Percentiles rank a stretch among this genome's conserved stretches.
Evolutionary conservation across 1,140 invertebrate species (phyloP).

Genomic region (Formica exsecta): DNA sequence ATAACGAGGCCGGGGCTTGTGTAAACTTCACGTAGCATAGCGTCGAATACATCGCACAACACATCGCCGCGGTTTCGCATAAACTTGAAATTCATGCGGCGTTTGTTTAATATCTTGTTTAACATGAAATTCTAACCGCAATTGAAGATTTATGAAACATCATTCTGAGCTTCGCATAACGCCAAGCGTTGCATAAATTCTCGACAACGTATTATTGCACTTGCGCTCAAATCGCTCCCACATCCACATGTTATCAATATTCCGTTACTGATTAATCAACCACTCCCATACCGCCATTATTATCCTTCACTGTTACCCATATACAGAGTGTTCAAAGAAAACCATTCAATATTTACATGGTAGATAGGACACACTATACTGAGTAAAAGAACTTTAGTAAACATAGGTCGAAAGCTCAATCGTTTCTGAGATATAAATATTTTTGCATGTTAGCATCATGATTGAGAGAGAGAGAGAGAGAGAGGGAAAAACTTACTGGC

Average conservation of each 20-base stretch:
- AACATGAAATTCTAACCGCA: constrained; percentile 41
- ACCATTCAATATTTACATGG: too few species aligned
- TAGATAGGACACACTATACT: too few species aligned
- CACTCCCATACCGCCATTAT: neutral
- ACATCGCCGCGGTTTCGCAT: constrained; percentile 17
- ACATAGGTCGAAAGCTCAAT: too few species aligned
- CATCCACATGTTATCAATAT: constrained; percentile 1
- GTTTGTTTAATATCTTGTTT: constrained; percentile 55
- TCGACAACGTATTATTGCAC: constrained; percentile 23
- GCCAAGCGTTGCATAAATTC: constrained; percentile 44
- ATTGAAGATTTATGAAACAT: constrained; percentile 59
- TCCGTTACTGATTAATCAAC: constrained; percentile 6
- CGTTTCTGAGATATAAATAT: too few species aligned
- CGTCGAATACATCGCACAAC: constrained; percentile 7
- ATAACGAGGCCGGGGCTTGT: constrained; percentile 29
- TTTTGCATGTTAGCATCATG: too few species aligned
- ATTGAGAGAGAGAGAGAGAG: too few species aligned
- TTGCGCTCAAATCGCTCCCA: constrained; percentile 5
- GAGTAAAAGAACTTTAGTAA: too few species aligned
- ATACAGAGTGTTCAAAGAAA: neutral
- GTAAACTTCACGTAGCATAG: constrained; percentile 35
- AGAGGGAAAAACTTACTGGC: too few species aligned
- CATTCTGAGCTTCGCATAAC: neutral
- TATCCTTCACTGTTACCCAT: neutral
- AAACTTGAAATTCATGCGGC: constrained; percentile 41